Base-by-base conservation (phyloP, 1,140 invertebrate species). In the Neodiprion fabricii region DNA sequence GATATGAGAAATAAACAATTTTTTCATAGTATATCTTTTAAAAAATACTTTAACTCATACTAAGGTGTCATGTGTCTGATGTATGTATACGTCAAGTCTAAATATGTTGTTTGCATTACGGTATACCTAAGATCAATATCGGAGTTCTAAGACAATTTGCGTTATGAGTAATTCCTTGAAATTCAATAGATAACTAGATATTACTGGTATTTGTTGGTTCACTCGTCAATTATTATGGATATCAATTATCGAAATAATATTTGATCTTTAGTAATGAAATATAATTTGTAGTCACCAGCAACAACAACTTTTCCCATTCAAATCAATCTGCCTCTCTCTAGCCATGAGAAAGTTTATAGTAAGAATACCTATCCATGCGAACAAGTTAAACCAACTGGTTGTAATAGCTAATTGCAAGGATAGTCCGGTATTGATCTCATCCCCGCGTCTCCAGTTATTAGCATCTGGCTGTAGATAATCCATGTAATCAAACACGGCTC, bases 401-500 rank as follows among this genome's bases (percentile, higher is more conserved):
- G 90, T 79, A 2, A 94, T 81, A 0, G 91, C 89, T 49, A 93
- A 75, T 76, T 92, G 91, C 40, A 94, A 83, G 10, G 91, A 88
- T 1, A 91, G 76, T 1, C 90, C 90, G 0, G 92, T 93, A 78
- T 94, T 91, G 3, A 93, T 93, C 75, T 87, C 89, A 66, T 91
- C 91, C 5, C 89, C 88, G 7, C 90, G 88, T 40, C 89, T 86
- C 77, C 90, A 90, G 74, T 91, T 90, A 9, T 87, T 87, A 0
- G 88, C 80, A 73, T 93, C 90, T 9, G 91, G 90, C 66, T 93
- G 91, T 61, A 94, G 79, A 78, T 93, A 94, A 81, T 95, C 93
- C 92, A 95, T 92, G 78, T 92, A 94, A 85, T 95, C 93, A 66
- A 91, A 91, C 67, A 94, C 90, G 0, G 93, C 90, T 49, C 89